Percentiles rank a stretch among this genome's conserved stretches.
phyloP scores from a whole-genome alignment of 2,113 vertebrate species.

The Acanthochromis polyacanthus region DNA sequence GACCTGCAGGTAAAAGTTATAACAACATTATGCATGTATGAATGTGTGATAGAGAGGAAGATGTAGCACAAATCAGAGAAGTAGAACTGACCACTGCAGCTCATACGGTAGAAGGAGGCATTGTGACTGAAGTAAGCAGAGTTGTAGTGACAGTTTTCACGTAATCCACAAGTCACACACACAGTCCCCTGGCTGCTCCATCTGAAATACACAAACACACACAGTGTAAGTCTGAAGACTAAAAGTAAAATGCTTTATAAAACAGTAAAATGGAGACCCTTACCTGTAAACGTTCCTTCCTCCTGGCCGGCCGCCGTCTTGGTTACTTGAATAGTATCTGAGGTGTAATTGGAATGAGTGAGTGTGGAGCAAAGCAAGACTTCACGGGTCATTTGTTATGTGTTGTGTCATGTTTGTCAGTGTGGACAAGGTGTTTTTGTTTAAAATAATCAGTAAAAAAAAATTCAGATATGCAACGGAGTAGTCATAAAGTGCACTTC shows the following conservation, averaged over 20 bases:
- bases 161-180: slow-evolving; percentile 90
- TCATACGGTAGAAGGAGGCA: slow-evolving; percentile 87
- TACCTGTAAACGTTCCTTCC: slow-evolving; percentile 95
- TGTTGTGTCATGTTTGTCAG: background rate
- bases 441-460: too few species aligned
- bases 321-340: slow-evolving; percentile 95
- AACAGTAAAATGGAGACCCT: slow-evolving; percentile 46
- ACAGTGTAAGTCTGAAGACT: background rate
- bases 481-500: too few species aligned
- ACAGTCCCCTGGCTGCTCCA: slow-evolving; percentile 21
- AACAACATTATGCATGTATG: background rate
- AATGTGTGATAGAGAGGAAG: too few species aligned
- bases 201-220: slow-evolving; percentile 57
- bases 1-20: slow-evolving; percentile 84
- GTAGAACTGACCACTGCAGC: slow-evolving; percentile 87
- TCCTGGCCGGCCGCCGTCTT: slow-evolving; percentile 86
- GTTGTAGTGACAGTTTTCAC: slow-evolving; percentile 89
- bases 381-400: background rate
- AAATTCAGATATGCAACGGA: too few species aligned
- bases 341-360: slow-evolving; percentile 23
- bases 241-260: background rate
- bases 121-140: slow-evolving; percentile 90
- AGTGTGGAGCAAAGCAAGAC: background rate
- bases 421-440: too few species aligned
- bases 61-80: background rate